These are phyloP conservation scores for Tetramorium alpestre DNA, from an alignment of 1,140 invertebrate genomes.

Conservation along the genomic window DNA sequence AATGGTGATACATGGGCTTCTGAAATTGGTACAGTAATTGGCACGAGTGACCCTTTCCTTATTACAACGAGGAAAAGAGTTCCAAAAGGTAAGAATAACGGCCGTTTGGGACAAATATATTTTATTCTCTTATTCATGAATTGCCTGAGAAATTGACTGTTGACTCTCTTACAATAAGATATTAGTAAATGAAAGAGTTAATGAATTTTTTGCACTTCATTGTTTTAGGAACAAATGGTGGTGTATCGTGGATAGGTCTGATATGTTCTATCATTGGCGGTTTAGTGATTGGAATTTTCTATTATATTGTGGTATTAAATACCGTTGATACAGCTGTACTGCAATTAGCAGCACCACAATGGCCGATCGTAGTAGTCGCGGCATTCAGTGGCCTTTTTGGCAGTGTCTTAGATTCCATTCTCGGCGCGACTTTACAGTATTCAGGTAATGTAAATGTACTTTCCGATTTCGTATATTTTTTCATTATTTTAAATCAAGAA, in stretches of 20 bases:
- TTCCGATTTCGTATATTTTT: slow-evolving; percentile 23
- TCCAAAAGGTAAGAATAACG: slow-evolving; percentile 88
- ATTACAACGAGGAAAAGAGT: slow-evolving; percentile 92
- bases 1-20: slow-evolving; percentile 97
- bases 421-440: slow-evolving; percentile 95
- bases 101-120: background rate
- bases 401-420: slow-evolving; percentile 93
- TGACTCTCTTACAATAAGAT: slow-evolving; percentile 45
- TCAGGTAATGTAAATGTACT: slow-evolving; percentile 87
- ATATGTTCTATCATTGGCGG: slow-evolving; percentile 92
- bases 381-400: slow-evolving; percentile 91
- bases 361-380: slow-evolving; percentile 92
- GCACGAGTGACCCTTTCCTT: slow-evolving; percentile 89
- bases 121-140: background rate
- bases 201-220: background rate
- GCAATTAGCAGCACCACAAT: slow-evolving; percentile 90
- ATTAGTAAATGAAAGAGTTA: background rate
- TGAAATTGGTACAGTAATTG: slow-evolving; percentile 93
- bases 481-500: background rate
- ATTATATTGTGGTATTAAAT: slow-evolving; percentile 90
- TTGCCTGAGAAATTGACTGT: background rate
- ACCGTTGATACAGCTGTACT: slow-evolving; percentile 88
- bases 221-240: slow-evolving; percentile 93
- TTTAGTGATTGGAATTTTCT: slow-evolving; percentile 90
- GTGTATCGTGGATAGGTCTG: slow-evolving; percentile 90